These are phyloP conservation scores for Ophion ventricosus DNA, from an alignment of 2,888 invertebrate species.

Conservation along the genomic window DNA sequence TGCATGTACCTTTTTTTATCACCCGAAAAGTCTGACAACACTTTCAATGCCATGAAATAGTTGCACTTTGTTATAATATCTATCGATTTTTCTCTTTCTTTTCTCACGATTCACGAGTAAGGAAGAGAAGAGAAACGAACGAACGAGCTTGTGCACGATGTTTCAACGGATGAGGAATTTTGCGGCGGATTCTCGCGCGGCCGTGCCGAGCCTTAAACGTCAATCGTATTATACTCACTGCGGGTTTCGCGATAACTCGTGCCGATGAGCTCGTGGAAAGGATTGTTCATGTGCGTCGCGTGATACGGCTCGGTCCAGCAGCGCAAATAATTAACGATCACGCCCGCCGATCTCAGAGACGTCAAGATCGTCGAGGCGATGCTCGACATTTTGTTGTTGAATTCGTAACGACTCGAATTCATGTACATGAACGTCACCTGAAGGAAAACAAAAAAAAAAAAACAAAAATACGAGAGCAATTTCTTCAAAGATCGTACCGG, in stretches of 20 bases:
- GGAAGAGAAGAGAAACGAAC: too few species aligned
- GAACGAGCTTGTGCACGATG: too few species aligned
- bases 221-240: conserved; percentile 85
- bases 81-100: too few species aligned
- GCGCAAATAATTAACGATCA: conserved; percentile 87
- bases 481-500: not conserved
- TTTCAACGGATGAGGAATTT: too few species aligned
- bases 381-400: conserved; percentile 86
- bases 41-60: too few species aligned
- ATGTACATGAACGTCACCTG: conserved; percentile 93
- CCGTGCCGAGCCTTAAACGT: conserved; percentile 14
- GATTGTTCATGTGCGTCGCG: conserved; percentile 93
- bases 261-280: conserved; percentile 92
- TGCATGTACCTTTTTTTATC: too few species aligned
- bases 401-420: conserved; percentile 90
- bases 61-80: too few species aligned
- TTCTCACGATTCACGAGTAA: too few species aligned
- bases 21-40: too few species aligned
- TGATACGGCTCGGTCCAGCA: conserved; percentile 91
- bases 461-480: not conserved
- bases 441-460: too few species aligned
- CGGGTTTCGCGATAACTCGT: conserved; percentile 94
- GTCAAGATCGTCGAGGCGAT: conserved; percentile 91
- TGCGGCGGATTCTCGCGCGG: too few species aligned
- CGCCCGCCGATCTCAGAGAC: conserved; percentile 89